Conservation (phyloP, 2,797 vertebrate species). For the Sebastes glaucus region DNA sequence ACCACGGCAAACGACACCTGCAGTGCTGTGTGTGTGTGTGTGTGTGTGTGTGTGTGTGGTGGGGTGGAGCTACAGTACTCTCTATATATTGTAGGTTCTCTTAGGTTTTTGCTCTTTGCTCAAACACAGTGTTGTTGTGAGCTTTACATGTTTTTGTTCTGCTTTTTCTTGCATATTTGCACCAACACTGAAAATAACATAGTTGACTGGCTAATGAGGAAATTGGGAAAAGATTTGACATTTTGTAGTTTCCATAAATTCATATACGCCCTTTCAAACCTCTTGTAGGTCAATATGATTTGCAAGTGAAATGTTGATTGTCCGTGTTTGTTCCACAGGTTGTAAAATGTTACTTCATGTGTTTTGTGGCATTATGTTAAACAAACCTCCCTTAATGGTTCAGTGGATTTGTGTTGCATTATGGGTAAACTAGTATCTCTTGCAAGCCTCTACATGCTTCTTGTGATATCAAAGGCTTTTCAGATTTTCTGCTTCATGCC, state of each 20-base stretch:
- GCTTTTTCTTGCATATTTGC: background rate
- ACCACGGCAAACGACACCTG: slow-evolving; percentile 63
- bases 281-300: slow-evolving; percentile 27
- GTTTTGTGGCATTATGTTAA: background rate
- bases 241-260: background rate
- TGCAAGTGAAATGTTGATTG: slow-evolving; percentile 51
- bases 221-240: background rate
- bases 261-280: background rate
- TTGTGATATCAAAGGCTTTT: background rate
- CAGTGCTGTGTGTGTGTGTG: slow-evolving; percentile 17
- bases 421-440: background rate
- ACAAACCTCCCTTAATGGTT: background rate
- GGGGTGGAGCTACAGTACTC: background rate
- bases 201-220: background rate
- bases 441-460: background rate
- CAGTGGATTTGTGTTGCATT: slow-evolving; percentile 26
- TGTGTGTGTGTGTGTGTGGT: background rate
- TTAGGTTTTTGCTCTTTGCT: background rate
- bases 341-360: background rate
- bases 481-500: background rate
- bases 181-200: background rate
- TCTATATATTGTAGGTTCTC: background rate
- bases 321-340: background rate
- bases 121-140: background rate
- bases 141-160: background rate